These are phyloP conservation scores for Anguilla japonica DNA, from an alignment of 2,113 vertebrate genomes.

Conservation along the genomic window DNA sequence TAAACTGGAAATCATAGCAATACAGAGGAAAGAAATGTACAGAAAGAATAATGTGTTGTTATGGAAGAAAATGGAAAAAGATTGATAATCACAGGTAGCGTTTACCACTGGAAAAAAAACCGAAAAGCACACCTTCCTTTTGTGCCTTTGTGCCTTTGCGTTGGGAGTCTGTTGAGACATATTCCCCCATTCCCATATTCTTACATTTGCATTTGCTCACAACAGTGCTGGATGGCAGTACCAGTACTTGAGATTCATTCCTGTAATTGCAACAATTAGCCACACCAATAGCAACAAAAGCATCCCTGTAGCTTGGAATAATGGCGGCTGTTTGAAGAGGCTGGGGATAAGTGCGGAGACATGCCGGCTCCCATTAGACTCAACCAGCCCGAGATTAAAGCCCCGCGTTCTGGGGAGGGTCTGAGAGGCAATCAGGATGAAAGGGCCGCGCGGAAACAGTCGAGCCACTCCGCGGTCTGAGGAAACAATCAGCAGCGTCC, in stretches of 20 bases:
- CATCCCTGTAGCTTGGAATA: neutral
- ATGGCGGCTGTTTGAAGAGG: slow-evolving; percentile 19
- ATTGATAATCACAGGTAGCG: neutral
- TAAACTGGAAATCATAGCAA: no score
- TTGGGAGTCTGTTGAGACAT: neutral
- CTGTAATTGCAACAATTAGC: slow-evolving; percentile 25
- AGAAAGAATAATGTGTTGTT: neutral
- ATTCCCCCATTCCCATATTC: neutral
- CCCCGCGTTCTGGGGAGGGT: neutral
- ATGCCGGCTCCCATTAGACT: slow-evolving; percentile 5
- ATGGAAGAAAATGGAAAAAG: neutral
- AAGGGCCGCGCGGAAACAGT: neutral
- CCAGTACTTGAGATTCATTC: slow-evolving; percentile 1
- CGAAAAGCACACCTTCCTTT: neutral
- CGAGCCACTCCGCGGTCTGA: neutral
- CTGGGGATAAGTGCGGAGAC: slow-evolving; percentile 13
- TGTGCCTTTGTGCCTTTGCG: neutral
- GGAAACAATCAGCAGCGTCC: neutral
- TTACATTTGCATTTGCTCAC: neutral
- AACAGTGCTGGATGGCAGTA: neutral
- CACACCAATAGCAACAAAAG: slow-evolving; percentile 13
- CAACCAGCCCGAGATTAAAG: slow-evolving; percentile 23
- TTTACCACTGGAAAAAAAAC: neutral
- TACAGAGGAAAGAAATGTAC: no score
- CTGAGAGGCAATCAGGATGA: slow-evolving; percentile 15